These are phyloP conservation scores for Timema cristinae DNA, from an alignment of 2,888 invertebrate genomes.

Conservation along the genomic window DNA sequence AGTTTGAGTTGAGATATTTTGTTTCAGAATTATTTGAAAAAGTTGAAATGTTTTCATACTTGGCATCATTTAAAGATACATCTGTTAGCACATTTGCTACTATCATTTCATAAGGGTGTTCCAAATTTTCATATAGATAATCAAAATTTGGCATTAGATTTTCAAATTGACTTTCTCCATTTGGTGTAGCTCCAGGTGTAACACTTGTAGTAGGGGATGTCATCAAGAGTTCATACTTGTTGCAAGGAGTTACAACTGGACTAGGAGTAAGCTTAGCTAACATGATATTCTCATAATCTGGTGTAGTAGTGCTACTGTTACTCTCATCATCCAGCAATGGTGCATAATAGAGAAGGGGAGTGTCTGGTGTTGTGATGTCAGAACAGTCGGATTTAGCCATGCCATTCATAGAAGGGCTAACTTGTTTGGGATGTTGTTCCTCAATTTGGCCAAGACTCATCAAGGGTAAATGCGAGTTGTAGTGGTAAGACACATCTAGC, in stretches of 20 bases:
- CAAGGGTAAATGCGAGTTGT: too few relatives aligned
- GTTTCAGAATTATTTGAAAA: background rate
- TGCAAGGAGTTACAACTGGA: conserved; percentile 16
- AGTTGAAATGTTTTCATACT: conserved; percentile 16
- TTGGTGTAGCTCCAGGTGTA: conserved; percentile 19
- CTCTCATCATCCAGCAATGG: conserved; percentile 34
- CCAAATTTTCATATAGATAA: too few relatives aligned
- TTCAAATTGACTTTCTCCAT: conserved; percentile 6
- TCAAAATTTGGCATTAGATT: background rate
- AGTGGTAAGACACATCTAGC: too few relatives aligned
- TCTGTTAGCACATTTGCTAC: too few relatives aligned
- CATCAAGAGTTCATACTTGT: conserved; percentile 20
- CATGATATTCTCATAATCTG: conserved; percentile 29
- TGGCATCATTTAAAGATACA: background rate
- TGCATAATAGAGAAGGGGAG: conserved; percentile 35
- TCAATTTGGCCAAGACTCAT: too few relatives aligned
- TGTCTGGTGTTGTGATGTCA: conserved; percentile 36
- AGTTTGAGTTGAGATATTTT: background rate
- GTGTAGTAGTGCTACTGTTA: conserved; percentile 24
- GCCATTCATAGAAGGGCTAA: conserved; percentile 36
- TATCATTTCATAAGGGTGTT: too few relatives aligned
- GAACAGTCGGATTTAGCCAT: conserved; percentile 38
- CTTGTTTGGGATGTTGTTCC: background rate
- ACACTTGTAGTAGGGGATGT: conserved; percentile 19
- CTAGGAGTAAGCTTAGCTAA: conserved; percentile 18